A percentile compares a stretch with the other conserved stretches of the same genome.
These are phyloP conservation scores for Urocolius indicus DNA, from an alignment of 2,113 vertebrate genomes.

Conservation along the genomic window DNA sequence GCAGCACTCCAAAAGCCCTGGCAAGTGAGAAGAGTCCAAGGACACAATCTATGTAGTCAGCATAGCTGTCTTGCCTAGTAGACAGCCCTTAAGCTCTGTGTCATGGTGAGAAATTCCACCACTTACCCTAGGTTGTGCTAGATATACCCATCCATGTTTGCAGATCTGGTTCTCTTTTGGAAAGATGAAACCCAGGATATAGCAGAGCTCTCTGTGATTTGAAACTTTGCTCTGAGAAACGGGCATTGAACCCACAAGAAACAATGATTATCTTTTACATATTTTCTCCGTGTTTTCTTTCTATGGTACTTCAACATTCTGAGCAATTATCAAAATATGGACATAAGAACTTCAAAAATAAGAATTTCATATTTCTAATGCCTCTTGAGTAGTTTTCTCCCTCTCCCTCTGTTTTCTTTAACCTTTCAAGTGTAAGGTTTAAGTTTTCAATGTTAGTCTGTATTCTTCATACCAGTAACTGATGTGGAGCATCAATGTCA, in stretches of 20 bases:
- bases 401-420: not conserved
- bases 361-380: not conserved
- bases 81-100: not conserved
- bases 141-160: rapidly evolving
- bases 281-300: not conserved
- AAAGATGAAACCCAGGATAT: not conserved
- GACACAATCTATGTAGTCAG: not conserved
- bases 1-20: not conserved
- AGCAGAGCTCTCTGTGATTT: not conserved
- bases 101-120: not conserved
- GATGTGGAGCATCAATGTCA: not conserved
- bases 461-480: not conserved
- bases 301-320: not conserved
- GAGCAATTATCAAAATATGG: not conserved
- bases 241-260: not conserved
- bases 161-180: not conserved
- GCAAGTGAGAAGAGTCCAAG: not conserved
- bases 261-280: not conserved
- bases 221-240: not conserved
- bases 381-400: not conserved
- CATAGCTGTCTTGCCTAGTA: not conserved
- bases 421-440: not conserved
- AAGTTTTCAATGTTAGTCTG: not conserved
- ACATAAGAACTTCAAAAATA: not conserved
- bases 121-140: not conserved